Evolutionary conservation across 2,888 invertebrate genomes (phyloP), one percentile per base, ranked within the genome.

Genomic region (Liodrosophila aerea): DNA sequence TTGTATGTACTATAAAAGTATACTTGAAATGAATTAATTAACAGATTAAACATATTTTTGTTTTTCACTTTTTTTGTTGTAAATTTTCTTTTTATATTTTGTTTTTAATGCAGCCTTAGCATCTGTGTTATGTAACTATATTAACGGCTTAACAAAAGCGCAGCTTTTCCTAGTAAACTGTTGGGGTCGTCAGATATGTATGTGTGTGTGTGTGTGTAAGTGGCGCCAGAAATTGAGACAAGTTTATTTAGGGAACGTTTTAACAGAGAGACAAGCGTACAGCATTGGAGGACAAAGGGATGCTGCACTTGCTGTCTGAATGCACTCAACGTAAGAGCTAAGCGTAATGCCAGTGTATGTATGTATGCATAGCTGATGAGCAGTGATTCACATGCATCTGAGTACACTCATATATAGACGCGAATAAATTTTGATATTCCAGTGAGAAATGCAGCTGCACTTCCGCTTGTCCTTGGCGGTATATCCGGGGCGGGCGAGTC

Each of bases 161-260:
- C 56, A 60, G 54, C 22, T 45, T 60, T 69, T 34, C 54, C 37
- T 15, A 45, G 44, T 22, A 33, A 56, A 57, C 45, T 46, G 45
- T 39, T 4, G 31, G 39, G 50, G 41, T 43, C 53, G 59, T 43
- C 50, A 50, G 15, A 53, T 27, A 51, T 34, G 37, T 37, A 4
- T 22, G 13, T 46, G 16, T 49, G 22, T 50, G 40, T 34, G 34
- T 18, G n/a, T 31, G 51, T 43, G 15, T 16, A 4, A 63, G 57
- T 53, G 57, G 52, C 56, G 49, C 49, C 39, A 45, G n/a, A 34
- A 18, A 9, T 46, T 29, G 15, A 36, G 52, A 52, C 62, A 46
- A 41, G 43, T 53, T 51, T 43, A 58, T 52, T 41, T 43, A 43
- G 27, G 36, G 34, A 22, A 33, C 11, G 37, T 29, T 40, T 50